phyloP scores from a whole-genome alignment of 2,797 vertebrate species.

The Girardinus metallicus region DNA sequence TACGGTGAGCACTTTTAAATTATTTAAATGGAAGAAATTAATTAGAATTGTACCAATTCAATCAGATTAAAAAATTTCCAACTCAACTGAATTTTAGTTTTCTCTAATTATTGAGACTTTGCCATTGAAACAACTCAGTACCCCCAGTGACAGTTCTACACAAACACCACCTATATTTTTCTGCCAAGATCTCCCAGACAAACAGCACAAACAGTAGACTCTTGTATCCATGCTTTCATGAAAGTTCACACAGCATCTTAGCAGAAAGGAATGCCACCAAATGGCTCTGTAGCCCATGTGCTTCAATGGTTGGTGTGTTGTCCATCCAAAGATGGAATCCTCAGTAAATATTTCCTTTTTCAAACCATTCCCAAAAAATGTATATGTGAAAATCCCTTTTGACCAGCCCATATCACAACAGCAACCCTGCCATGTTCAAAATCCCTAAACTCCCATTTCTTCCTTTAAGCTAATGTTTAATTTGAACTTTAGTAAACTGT shows the following conservation, averaged over 20 bases:
- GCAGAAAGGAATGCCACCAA: neutral
- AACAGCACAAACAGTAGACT: constrained; percentile 27
- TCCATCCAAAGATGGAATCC: neutral
- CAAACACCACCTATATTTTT: constrained; percentile 4
- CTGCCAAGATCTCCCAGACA: constrained; percentile 22
- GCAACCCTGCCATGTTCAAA: neutral
- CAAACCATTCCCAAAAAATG: neutral
- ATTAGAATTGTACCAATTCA: constrained; percentile 15
- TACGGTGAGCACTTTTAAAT: constrained; percentile 3
- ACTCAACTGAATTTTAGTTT: neutral
- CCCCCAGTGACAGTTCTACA: constrained; percentile 2
- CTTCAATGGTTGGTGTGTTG: neutral
- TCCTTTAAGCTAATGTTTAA: neutral
- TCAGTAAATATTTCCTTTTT: neutral
- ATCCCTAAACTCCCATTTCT: neutral
- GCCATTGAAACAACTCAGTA: neutral
- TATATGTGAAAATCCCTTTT: neutral
- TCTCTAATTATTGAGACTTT: too few relatives aligned
- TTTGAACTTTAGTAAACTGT: neutral
- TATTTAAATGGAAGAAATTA: constrained; percentile 17
- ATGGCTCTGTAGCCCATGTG: neutral
- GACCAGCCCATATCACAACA: neutral
- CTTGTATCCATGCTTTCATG: neutral
- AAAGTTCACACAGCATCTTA: neutral
- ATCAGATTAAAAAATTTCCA: neutral